A percentile compares a stretch with the other conserved stretches of the same genome.
These are phyloP conservation scores for Ammospiza caudacuta DNA, from an alignment of 2,113 vertebrate genomes.

Conservation along the genomic window DNA sequence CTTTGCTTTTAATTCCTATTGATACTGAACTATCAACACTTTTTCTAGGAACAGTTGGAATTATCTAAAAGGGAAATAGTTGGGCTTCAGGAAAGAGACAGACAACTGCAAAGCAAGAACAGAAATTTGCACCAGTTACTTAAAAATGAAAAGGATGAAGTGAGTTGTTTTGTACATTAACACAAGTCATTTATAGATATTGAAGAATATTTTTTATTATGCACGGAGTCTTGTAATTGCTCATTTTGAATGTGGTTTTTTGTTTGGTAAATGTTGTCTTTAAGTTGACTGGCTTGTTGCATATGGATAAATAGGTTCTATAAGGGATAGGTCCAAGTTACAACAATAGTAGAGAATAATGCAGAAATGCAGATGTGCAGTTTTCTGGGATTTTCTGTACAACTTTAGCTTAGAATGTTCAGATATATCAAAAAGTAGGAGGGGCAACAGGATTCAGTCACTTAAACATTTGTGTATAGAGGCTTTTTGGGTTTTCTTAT, in stretches of 20 bases:
- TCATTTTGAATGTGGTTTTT: background rate
- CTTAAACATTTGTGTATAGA: background rate
- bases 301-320: background rate
- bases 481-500: background rate
- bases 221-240: background rate
- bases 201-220: background rate
- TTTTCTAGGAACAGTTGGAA: conserved; percentile 90
- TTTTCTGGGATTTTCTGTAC: background rate
- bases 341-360: background rate
- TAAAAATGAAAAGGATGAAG: conserved; percentile 97
- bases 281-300: background rate
- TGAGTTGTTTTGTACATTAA: conserved; percentile 61
- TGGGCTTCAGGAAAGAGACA: conserved; percentile 90
- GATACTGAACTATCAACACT: background rate
- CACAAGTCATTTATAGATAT: background rate
- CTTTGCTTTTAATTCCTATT: background rate
- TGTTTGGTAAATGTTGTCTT: background rate
- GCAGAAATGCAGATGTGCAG: background rate
- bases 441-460: background rate
- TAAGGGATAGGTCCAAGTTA: background rate
- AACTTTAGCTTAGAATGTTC: background rate
- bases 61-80: conserved; percentile 88
- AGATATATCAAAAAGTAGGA: background rate
- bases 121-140: conserved; percentile 91
- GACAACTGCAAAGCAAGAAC: conserved; percentile 92